Conservation (phyloP, 2,113 vertebrate species). For the Alexandromys fortis region DNA sequence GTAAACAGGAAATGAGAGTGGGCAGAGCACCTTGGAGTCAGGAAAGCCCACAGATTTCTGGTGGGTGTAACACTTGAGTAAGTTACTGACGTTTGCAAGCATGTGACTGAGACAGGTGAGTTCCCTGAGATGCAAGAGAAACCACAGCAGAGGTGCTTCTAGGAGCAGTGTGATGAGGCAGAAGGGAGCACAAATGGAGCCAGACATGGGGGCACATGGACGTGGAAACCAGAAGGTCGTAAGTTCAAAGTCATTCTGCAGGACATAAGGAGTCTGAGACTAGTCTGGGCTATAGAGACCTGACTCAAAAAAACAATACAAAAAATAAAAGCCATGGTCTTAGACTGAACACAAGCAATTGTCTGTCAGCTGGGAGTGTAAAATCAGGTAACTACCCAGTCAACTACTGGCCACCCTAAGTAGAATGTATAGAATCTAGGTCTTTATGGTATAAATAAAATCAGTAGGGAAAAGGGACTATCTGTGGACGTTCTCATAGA, state of each 20-base stretch:
- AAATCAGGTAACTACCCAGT: fast-evolving
- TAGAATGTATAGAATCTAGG: too few relatives aligned
- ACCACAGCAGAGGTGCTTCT: background rate
- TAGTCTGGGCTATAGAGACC: background rate
- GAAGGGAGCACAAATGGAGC: background rate
- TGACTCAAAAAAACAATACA: background rate
- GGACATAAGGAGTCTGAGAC: background rate
- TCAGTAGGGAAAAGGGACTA: background rate
- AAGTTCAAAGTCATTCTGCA: background rate
- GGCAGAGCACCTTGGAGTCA: background rate
- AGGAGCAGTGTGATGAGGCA: background rate
- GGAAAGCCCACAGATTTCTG: background rate
- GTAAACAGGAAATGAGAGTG: background rate
- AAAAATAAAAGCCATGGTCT: background rate
- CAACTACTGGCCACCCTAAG: background rate
- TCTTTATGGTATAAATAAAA: background rate
- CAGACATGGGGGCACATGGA: background rate
- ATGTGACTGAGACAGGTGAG: background rate
- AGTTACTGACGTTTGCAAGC: background rate
- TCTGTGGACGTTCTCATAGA: background rate
- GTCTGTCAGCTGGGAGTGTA: background rate
- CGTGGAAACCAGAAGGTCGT: background rate
- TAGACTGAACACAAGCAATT: background rate
- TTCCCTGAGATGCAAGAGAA: background rate
- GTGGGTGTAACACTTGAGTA: background rate